These are phyloP conservation scores for Paedocypris sp. DNA, from an alignment of 2,113 vertebrate species.

Conservation along the genomic window DNA sequence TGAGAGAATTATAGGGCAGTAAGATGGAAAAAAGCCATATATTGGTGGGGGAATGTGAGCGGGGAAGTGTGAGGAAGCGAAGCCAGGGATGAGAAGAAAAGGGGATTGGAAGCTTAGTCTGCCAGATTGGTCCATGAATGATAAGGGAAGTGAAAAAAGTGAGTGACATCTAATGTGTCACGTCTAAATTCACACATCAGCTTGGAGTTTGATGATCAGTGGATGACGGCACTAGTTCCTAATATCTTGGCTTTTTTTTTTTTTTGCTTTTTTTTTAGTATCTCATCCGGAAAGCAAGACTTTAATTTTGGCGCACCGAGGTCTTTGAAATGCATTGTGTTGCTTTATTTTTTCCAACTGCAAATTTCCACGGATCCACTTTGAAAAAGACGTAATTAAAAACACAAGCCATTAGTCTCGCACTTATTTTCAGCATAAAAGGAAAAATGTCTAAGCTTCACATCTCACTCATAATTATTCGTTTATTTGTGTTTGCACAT, in stretches of 20 bases:
- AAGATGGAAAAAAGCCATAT: conserved; percentile 16
- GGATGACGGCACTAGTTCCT: conserved; percentile 7
- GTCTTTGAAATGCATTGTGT: no score
- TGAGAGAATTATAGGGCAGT: conserved; percentile 3
- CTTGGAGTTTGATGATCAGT: conserved; percentile 16
- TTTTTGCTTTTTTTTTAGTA: conserved; percentile 10
- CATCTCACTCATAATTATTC: conserved; percentile 42
- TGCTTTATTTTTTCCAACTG: no score
- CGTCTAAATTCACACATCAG: conserved; percentile 29
- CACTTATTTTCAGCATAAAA: no score
- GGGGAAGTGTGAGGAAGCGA: conserved; percentile 6
- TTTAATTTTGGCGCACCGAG: no score
- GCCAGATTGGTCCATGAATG: conserved; percentile 29
- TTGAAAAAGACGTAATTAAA: no score
- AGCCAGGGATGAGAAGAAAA: conserved; percentile 19
- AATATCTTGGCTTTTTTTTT: conserved; percentile 27
- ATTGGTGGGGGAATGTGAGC: background rate
- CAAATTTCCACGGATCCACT: no score
- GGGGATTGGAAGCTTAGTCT: conserved; percentile 34
- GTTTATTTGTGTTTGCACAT: conserved; percentile 37
- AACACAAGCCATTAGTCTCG: no score
- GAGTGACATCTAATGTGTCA: conserved; percentile 34
- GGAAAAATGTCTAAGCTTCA: conserved; percentile 34
- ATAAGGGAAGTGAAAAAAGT: conserved; percentile 37
- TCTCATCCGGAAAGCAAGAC: no score